Conservation (phyloP, 1,140 invertebrate species). For the Micrasema longulum region DNA sequence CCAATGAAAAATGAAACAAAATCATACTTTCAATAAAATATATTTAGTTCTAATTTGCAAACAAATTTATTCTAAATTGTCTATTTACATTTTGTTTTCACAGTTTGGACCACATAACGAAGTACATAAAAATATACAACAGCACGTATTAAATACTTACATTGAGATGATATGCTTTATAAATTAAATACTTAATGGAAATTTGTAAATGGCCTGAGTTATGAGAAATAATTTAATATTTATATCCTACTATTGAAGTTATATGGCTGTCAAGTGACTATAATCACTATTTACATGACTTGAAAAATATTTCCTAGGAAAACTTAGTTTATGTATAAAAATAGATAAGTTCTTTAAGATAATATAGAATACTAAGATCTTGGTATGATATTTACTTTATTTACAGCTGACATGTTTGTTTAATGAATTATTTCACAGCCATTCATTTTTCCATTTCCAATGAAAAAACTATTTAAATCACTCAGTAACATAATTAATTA, state of each 20-base stretch:
- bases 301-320: slow-evolving; percentile 11
- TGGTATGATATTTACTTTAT: slow-evolving; percentile 44
- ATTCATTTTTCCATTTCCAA: slow-evolving; percentile 54
- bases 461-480: slow-evolving; percentile 54
- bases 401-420: slow-evolving; percentile 44
- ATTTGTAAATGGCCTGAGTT: slow-evolving; percentile 36
- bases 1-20: background rate
- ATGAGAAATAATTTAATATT: slow-evolving; percentile 24
- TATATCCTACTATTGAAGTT: slow-evolving; percentile 17
- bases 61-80: slow-evolving; percentile 46
- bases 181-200: slow-evolving; percentile 34
- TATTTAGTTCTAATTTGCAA: slow-evolving; percentile 42
- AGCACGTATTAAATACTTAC: slow-evolving; percentile 38
- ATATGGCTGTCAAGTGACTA: slow-evolving; percentile 18
- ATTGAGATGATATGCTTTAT: slow-evolving; percentile 34
- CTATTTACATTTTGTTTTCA: slow-evolving; percentile 48
- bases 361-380: slow-evolving; percentile 41
- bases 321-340: slow-evolving; percentile 16
- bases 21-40: slow-evolving; percentile 35
- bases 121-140: slow-evolving; percentile 49
- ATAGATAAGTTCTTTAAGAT: slow-evolving; percentile 4
- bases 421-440: slow-evolving; percentile 51
- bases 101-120: slow-evolving; percentile 52
- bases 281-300: slow-evolving; percentile 16
- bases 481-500: slow-evolving; percentile 36